Evolutionary conservation across 2,797 vertebrate genomes (phyloP).

Genomic region (Delichon dasypus): DNA sequence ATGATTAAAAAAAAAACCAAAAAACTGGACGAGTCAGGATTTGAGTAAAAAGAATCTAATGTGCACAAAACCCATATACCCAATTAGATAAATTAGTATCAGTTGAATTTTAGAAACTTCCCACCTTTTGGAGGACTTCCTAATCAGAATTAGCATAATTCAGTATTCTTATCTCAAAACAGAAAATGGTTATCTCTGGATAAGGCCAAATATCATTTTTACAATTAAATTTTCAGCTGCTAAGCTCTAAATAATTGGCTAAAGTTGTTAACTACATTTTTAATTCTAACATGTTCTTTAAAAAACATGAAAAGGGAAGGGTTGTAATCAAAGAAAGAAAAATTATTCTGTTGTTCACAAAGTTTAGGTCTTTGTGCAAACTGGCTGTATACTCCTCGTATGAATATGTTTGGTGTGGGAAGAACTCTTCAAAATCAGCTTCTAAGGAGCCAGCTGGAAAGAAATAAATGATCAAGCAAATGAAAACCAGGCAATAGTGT

Average conservation of each 20-base stretch:
- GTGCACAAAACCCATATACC: neutral
- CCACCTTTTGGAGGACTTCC: neutral
- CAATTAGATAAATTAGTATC: neutral
- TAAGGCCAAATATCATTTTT: neutral
- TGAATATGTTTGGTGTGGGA: neutral
- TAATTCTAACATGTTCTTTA: neutral
- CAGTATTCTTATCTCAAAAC: neutral
- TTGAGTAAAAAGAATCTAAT: neutral
- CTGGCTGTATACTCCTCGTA: neutral
- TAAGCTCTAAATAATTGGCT: neutral
- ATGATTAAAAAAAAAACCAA: neutral
- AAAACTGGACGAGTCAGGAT: neutral
- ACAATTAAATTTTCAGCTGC: neutral
- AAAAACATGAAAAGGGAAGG: neutral
- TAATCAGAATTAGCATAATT: neutral
- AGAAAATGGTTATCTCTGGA: neutral
- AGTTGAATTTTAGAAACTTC: neutral
- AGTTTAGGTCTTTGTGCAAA: neutral
- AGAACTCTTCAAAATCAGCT: neutral
- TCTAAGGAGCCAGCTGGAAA: neutral
- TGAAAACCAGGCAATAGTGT: neutral
- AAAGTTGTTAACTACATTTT: neutral
- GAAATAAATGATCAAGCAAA: conserved; percentile 23
- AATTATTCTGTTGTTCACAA: neutral
- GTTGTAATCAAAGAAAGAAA: neutral